Conservation (phyloP, 1,140 invertebrate genomes). For the Homalodisca vitripennis region DNA sequence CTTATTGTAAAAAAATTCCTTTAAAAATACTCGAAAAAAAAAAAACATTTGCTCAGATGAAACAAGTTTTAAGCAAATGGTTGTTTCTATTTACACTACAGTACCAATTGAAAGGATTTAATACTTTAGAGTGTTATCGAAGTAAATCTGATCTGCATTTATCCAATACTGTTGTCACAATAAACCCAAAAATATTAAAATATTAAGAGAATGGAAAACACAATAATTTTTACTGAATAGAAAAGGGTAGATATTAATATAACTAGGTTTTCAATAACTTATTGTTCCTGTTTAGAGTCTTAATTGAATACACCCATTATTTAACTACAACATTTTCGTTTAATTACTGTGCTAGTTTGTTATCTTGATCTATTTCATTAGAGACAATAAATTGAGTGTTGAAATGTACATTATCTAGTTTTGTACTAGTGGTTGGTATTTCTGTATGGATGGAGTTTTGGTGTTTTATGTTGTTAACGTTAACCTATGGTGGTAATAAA, state of each 20-base stretch:
- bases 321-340: background rate
- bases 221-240: background rate
- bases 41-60: too few relatives aligned
- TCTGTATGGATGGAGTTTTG: background rate
- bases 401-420: background rate
- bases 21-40: too few relatives aligned
- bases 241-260: background rate
- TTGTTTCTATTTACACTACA: too few relatives aligned
- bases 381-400: conserved; percentile 1
- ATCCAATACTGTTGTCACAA: too few relatives aligned
- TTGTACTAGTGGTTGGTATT: background rate
- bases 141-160: too few relatives aligned
- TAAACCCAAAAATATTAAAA: background rate
- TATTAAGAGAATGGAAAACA: background rate
- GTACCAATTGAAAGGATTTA: too few relatives aligned
- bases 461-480: conserved; percentile 15
- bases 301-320: background rate
- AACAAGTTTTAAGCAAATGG: too few relatives aligned
- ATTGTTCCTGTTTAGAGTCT: background rate
- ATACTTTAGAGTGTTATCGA: too few relatives aligned
- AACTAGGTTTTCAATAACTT: background rate
- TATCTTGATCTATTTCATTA: background rate
- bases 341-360: background rate
- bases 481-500: background rate
- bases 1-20: too few relatives aligned